Evolutionary conservation across 2,797 vertebrate genomes (phyloP).

Genomic region (Paramormyrops hopkinsi): DNA sequence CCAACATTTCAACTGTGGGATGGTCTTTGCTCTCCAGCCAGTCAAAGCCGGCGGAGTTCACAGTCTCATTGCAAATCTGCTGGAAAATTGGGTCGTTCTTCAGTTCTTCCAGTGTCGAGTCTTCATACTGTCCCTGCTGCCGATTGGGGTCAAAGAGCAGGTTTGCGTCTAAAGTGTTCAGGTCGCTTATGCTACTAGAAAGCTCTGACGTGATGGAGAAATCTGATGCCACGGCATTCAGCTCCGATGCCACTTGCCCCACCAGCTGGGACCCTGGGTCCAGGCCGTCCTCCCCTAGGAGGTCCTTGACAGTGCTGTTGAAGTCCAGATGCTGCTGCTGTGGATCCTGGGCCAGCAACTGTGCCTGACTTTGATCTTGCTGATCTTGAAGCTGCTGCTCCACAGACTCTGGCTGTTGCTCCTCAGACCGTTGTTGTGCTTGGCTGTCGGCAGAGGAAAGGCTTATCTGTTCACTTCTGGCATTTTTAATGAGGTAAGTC

Average conservation of each 20-base stretch:
- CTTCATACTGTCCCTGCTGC: slow-evolving; percentile 87
- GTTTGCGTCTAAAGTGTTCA: slow-evolving; percentile 89
- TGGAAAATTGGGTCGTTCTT: slow-evolving; percentile 93
- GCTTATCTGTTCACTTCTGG: slow-evolving; percentile 72
- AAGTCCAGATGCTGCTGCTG: slow-evolving; percentile 75
- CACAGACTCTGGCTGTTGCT: slow-evolving; percentile 46
- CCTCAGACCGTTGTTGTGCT: slow-evolving; percentile 68
- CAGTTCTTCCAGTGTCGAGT: slow-evolving; percentile 80
- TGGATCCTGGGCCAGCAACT: slow-evolving; percentile 8
- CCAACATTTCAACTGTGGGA: slow-evolving; percentile 88
- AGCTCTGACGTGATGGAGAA: slow-evolving; percentile 90
- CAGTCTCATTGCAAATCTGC: slow-evolving; percentile 85
- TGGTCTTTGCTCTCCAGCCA: slow-evolving; percentile 99
- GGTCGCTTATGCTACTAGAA: slow-evolving; percentile 89
- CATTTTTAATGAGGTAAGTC: slow-evolving; percentile 82
- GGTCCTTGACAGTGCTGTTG: slow-evolving; percentile 79
- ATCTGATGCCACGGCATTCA: slow-evolving; percentile 65
- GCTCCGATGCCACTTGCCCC: slow-evolving; percentile 74
- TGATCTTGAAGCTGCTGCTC: slow-evolving; percentile 45
- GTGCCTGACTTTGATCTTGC: slow-evolving; percentile 45
- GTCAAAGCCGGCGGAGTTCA: slow-evolving; percentile 84
- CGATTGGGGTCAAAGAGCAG: slow-evolving; percentile 93
- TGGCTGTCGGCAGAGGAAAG: slow-evolving; percentile 73
- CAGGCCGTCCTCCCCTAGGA: slow-evolving; percentile 72
- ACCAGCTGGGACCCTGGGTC: slow-evolving; percentile 71